Evolutionary conservation across 1,140 invertebrate species (phyloP).

Genomic region (Drosophila mojavensis): DNA sequence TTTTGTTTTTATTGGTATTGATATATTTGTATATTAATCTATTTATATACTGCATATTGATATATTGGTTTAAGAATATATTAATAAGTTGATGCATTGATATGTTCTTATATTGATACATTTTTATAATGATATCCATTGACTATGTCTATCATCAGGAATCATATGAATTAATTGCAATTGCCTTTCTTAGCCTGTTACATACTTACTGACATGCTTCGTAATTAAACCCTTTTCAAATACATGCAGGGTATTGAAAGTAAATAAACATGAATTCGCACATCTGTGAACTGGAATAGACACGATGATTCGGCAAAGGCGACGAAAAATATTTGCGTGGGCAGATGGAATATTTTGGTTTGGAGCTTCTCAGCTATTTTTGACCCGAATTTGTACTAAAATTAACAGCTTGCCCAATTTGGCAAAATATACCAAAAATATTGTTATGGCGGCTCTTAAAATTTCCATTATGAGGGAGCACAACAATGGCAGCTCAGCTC

Average conservation of each 20-base stretch:
- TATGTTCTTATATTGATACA: no score
- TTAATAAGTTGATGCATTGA: no score
- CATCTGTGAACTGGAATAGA: conserved; percentile 63
- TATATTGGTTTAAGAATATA: no score
- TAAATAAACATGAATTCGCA: conserved; percentile 42
- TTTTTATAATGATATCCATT: no score
- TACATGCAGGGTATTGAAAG: not conserved
- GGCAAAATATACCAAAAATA: conserved; percentile 46
- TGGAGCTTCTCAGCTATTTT: conserved; percentile 52
- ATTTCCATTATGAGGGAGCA: conserved; percentile 53
- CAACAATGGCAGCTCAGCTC: not conserved
- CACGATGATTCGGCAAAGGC: conserved; percentile 56
- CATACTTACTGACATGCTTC: no score
- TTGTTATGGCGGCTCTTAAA: conserved; percentile 30
- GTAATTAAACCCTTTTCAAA: no score
- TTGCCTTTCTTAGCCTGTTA: no score
- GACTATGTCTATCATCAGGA: no score
- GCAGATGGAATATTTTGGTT: conserved; percentile 54
- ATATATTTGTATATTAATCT: no score
- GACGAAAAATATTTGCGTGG: conserved; percentile 70
- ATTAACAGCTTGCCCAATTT: conserved; percentile 63
- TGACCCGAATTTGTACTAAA: conserved; percentile 65
- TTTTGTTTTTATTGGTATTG: no score
- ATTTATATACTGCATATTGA: no score
- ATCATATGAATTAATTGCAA: no score